These are phyloP conservation scores for Scomber colias DNA, from an alignment of 2,113 vertebrate species.

Conservation along the genomic window DNA sequence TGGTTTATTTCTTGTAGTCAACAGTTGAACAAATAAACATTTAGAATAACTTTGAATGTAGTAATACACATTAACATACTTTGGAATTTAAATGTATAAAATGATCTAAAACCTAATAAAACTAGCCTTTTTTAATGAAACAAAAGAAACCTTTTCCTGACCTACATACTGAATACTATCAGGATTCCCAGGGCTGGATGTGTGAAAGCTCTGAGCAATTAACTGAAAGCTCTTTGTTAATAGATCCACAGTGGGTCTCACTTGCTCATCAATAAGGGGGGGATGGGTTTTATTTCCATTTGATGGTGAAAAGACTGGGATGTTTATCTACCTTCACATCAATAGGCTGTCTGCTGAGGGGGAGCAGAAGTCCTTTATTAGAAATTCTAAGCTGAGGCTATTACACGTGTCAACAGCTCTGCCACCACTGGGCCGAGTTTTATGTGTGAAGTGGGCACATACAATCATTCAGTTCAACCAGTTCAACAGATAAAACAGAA, in stretches of 20 bases:
- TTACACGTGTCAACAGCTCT: conserved; percentile 58
- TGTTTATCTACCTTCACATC: conserved; percentile 80
- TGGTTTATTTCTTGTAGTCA: not conserved
- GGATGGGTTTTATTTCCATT: conserved; percentile 80
- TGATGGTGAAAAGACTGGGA: conserved; percentile 77
- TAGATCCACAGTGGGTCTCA: conserved; percentile 81
- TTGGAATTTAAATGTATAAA: conserved; percentile 23
- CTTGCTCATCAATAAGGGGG: conserved; percentile 83
- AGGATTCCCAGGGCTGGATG: conserved; percentile 68
- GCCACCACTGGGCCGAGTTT: conserved; percentile 18
- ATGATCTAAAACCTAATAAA: conserved; percentile 22
- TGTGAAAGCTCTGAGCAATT: conserved; percentile 80
- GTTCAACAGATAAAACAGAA: conserved; percentile 18
- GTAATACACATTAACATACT: not conserved
- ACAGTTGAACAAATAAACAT: not conserved
- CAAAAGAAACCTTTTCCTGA: conserved; percentile 71
- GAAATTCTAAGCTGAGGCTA: conserved; percentile 53
- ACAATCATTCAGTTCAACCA: conserved; percentile 2
- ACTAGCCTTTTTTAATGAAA: conserved; percentile 39
- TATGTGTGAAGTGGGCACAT: conserved; percentile 21
- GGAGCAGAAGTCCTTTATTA: conserved; percentile 58
- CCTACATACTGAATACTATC: conserved; percentile 71
- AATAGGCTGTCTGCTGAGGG: conserved; percentile 63
- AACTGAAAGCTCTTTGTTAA: conserved; percentile 83
- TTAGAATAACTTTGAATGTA: not conserved